phyloP scores from a whole-genome alignment of 1,140 invertebrate species.

The Pseudomyrmex concolor region DNA sequence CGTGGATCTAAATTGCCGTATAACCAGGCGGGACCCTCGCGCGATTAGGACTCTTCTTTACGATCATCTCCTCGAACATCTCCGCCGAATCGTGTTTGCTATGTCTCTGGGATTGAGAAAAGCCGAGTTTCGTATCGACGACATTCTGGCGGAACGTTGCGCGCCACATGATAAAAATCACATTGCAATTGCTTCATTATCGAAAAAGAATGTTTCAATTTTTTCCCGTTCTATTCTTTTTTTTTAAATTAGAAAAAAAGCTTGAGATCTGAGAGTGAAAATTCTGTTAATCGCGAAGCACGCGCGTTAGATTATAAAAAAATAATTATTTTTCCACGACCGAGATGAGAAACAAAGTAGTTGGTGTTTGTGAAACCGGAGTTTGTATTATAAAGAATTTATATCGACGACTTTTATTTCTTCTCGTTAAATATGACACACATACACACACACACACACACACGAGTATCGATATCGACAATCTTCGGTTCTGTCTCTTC shows the following conservation, averaged over 20 bases:
- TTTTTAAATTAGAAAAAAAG: no score
- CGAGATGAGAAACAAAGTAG: neutral
- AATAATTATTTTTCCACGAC: neutral
- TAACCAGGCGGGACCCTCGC: conserved; percentile 66
- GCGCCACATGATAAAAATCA: neutral
- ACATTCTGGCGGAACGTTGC: no score
- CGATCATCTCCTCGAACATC: conserved; percentile 61
- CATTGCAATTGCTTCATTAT: neutral
- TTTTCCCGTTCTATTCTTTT: no score
- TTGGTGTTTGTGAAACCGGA: neutral
- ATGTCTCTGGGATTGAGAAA: conserved; percentile 74
- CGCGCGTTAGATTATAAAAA: no score
- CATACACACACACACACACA: no score
- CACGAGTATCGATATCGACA: conserved; percentile 34
- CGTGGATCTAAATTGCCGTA: conserved; percentile 69
- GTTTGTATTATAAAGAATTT: no score
- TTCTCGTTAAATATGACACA: conserved; percentile 17
- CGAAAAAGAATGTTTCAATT: no score
- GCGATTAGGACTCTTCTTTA: conserved; percentile 75
- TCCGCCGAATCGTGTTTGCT: conserved; percentile 72
- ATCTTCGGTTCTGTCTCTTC: conserved; percentile 41
- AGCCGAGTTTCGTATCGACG: conserved; percentile 54
- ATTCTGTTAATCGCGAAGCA: neutral
- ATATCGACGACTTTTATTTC: conserved; percentile 42
- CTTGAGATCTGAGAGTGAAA: no score